A percentile compares a stretch with the other conserved stretches of the same genome.
phyloP scores from a whole-genome alignment of 2,113 vertebrate genomes.

The Sinocyclocheilus anophthalmus region DNA sequence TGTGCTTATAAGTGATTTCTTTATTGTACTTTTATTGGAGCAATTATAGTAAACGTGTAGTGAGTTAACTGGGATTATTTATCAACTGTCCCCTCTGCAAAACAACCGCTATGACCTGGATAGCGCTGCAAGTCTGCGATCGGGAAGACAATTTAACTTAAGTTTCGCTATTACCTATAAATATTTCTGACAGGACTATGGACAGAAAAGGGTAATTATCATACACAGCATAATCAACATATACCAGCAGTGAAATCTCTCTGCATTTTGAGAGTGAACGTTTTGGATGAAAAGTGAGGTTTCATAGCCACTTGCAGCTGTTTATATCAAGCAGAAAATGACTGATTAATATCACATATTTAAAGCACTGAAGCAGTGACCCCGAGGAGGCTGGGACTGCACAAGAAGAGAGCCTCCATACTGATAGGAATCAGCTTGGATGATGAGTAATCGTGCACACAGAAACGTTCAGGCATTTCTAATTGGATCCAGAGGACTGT shows the following conservation, averaged over 20 bases:
- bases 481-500: constrained; percentile 18
- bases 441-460: constrained; percentile 14
- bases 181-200: not conserved
- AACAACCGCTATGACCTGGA: not conserved
- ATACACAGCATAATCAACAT: not conserved
- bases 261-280: not conserved
- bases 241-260: not conserved
- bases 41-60: constrained; percentile 18
- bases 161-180: not conserved
- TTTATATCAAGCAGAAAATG: constrained; percentile 50
- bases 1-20: constrained; percentile 36
- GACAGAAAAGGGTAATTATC: not conserved
- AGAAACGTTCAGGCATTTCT: not conserved
- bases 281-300: not conserved
- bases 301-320: constrained; percentile 26
- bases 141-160: not conserved
- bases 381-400: constrained; percentile 26
- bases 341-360: constrained; percentile 54
- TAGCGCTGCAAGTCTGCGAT: not conserved
- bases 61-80: not conserved
- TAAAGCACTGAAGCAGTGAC: constrained; percentile 55
- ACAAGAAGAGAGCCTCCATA: constrained; percentile 23
- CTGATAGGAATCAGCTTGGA: constrained; percentile 35
- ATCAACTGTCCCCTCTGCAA: not conserved
- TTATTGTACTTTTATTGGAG: constrained; percentile 31